Evolutionary conservation across 2,888 invertebrate genomes (phyloP).

Genomic region (Mythimna pallens): DNA sequence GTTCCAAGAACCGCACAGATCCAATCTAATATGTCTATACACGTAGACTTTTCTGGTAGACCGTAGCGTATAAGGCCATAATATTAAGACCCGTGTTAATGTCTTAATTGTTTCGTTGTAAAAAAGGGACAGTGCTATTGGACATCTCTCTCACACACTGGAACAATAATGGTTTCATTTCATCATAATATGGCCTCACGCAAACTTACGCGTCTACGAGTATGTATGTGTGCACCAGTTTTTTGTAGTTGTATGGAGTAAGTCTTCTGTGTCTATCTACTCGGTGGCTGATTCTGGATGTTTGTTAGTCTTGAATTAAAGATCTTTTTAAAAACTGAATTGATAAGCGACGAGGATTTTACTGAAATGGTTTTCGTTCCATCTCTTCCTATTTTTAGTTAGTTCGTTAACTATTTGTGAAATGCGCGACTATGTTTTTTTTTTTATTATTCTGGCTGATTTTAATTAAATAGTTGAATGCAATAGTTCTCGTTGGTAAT

Average conservation of each 20-base stretch:
- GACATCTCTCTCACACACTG: background rate
- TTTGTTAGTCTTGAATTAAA: slow-evolving; percentile 41
- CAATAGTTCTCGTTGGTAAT: background rate
- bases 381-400: slow-evolving; percentile 15
- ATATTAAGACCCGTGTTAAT: background rate
- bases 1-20: background rate
- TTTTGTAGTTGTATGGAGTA: background rate
- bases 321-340: slow-evolving; percentile 44
- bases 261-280: slow-evolving; percentile 24
- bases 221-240: no score
- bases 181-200: no score
- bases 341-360: slow-evolving; percentile 41
- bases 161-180: background rate
- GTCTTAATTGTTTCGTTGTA: background rate
- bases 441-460: background rate
- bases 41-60: background rate
- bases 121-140: background rate
- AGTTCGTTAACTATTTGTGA: background rate
- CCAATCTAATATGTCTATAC: background rate
- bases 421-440: background rate
- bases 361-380: slow-evolving; percentile 13
- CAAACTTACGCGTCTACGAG: no score
- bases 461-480: background rate
- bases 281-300: slow-evolving; percentile 30
- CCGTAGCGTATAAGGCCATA: background rate